Conservation (phyloP, 2,113 vertebrate genomes). For the Callithrix jacchus region DNA sequence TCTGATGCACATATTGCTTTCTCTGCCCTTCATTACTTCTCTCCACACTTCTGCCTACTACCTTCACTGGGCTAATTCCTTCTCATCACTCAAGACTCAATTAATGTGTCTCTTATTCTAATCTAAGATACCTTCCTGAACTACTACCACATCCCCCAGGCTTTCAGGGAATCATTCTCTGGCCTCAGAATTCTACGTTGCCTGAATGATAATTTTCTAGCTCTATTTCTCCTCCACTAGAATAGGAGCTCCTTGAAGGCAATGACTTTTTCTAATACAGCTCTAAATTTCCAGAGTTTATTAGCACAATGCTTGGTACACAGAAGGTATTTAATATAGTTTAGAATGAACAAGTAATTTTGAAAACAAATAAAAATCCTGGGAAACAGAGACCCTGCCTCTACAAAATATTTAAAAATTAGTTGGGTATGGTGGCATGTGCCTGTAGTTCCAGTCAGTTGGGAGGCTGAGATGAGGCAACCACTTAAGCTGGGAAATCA, state of each 20-base stretch:
- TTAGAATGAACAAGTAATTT: background rate
- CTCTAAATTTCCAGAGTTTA: conserved; percentile 38
- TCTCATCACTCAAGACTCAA: background rate
- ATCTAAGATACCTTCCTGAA: background rate
- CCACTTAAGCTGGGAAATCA: too few relatives aligned
- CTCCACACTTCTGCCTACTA: background rate
- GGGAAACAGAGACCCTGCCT: too few relatives aligned
- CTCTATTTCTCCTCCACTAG: conserved; percentile 7
- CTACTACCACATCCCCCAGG: background rate
- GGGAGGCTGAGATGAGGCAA: too few relatives aligned
- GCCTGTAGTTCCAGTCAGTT: too few relatives aligned
- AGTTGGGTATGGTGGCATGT: too few relatives aligned
- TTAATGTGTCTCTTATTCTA: background rate
- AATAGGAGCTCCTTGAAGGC: background rate
- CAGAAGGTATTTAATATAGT: background rate
- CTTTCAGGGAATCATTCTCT: background rate
- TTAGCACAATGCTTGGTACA: background rate
- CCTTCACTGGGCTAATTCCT: background rate
- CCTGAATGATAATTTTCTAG: background rate
- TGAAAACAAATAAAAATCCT: background rate
- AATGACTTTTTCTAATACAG: background rate
- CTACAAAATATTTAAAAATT: too few relatives aligned
- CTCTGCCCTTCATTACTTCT: background rate
- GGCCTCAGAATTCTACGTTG: background rate
- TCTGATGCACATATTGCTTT: background rate